Percentiles rank a stretch among this genome's conserved stretches.
Conservation (phyloP, 2,113 vertebrate genomes). For the Mugil cephalus region DNA sequence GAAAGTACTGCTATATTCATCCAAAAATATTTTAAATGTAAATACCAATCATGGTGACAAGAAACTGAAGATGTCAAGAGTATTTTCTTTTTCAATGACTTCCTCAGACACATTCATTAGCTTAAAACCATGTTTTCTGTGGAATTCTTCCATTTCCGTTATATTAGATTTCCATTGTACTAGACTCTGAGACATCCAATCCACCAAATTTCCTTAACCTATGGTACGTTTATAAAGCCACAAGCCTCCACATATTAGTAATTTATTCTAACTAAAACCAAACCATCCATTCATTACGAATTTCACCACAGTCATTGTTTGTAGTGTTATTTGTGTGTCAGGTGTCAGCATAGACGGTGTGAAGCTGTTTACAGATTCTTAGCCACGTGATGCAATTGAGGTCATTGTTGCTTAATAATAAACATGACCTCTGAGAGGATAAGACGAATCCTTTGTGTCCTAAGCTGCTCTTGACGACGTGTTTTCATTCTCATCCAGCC, state of each 20-base stretch:
- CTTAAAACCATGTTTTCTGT: too few relatives aligned
- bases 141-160: not conserved
- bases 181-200: not conserved
- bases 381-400: not conserved
- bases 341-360: too few relatives aligned
- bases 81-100: too few relatives aligned
- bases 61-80: too few relatives aligned
- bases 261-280: not conserved
- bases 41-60: too few relatives aligned
- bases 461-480: constrained; percentile 47
- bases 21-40: too few relatives aligned
- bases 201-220: not conserved
- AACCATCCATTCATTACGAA: not conserved
- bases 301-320: not conserved
- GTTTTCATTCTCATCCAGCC: constrained; percentile 41
- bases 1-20: too few relatives aligned
- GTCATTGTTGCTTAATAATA: constrained; percentile 25
- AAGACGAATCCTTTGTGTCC: constrained; percentile 16
- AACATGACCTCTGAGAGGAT: constrained; percentile 30
- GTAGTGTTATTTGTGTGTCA: constrained; percentile 1
- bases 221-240: too few relatives aligned
- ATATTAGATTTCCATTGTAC: not conserved
- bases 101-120: too few relatives aligned
- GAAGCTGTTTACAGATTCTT: constrained; percentile 32
- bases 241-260: not conserved